Evolutionary conservation across 2,888 invertebrate genomes (phyloP).

Genomic region (Apamea anceps): DNA sequence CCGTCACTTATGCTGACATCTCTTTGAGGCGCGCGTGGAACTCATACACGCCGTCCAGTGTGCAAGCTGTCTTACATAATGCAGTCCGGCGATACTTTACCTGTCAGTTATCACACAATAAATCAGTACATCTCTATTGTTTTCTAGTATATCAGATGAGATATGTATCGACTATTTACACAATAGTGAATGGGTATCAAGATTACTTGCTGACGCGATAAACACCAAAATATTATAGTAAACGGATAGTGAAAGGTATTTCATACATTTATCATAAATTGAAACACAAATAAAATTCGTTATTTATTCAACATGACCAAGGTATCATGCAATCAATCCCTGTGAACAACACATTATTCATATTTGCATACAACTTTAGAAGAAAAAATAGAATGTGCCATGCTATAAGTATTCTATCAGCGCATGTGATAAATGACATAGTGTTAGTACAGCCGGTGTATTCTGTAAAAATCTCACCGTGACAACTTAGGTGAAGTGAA

Average conservation of each 20-base stretch:
- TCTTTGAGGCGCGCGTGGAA: too few species aligned
- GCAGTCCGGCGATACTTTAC: constrained; percentile 15
- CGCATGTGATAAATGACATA: not conserved
- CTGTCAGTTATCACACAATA: constrained; percentile 40
- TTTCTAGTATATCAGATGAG: constrained; percentile 22
- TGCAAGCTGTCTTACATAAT: not conserved
- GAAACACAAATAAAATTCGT: not conserved
- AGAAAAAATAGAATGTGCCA: not conserved
- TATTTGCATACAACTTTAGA: not conserved
- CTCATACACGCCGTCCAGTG: too few species aligned
- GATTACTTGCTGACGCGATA: constrained; percentile 25
- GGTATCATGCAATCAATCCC: not conserved
- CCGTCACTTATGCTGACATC: too few species aligned
- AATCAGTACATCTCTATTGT: constrained; percentile 45
- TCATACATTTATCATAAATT: not conserved
- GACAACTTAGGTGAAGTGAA: too few species aligned
- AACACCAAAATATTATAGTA: constrained; percentile 7
- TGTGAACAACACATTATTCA: not conserved
- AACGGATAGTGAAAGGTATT: not conserved
- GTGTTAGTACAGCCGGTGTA: too few species aligned
- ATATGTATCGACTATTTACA: constrained; percentile 40
- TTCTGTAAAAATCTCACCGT: too few species aligned
- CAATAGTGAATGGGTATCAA: constrained; percentile 19
- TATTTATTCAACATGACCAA: not conserved
- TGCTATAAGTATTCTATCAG: not conserved